Evolutionary conservation across 2,113 vertebrate genomes (phyloP).

Genomic region (Sinocyclocheilus maitianheensis): DNA sequence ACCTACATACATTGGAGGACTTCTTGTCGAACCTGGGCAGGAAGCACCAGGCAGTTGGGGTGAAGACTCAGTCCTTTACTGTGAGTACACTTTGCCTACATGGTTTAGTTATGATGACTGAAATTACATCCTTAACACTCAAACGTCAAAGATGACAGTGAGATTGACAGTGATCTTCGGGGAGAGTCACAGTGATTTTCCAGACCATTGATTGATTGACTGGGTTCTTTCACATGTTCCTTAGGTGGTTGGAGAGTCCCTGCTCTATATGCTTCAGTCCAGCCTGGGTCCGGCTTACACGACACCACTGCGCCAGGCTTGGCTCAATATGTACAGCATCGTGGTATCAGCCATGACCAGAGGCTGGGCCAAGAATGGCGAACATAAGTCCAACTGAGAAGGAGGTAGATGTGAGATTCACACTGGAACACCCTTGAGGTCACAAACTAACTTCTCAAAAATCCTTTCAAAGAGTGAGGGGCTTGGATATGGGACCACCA

Average conservation of each 20-base stretch:
- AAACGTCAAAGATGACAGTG: conserved; percentile 15
- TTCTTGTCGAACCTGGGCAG: conserved; percentile 87
- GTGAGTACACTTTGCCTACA: conserved; percentile 69
- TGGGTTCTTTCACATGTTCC: conserved; percentile 36
- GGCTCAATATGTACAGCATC: conserved; percentile 86
- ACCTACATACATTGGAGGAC: conserved; percentile 86
- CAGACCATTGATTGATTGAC: conserved; percentile 9
- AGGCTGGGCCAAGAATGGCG: conserved; percentile 81
- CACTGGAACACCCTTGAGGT: not conserved
- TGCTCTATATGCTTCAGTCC: conserved; percentile 92
- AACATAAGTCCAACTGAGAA: conserved; percentile 76
- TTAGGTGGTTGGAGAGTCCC: conserved; percentile 88
- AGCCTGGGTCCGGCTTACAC: conserved; percentile 87
- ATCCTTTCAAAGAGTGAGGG: conserved; percentile 14
- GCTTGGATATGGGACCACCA: not conserved
- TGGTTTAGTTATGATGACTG: not conserved
- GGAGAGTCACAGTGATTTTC: not conserved
- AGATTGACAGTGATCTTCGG: not conserved
- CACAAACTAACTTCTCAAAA: conserved; percentile 24
- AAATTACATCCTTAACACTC: not conserved
- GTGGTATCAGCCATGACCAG: conserved; percentile 88
- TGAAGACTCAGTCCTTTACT: conserved; percentile 87
- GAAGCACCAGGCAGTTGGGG: conserved; percentile 89
- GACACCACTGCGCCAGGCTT: conserved; percentile 81
- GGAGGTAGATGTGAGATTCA: conserved; percentile 19